A percentile compares a stretch with the other conserved stretches of the same genome.
phyloP scores from a whole-genome alignment of 2,888 invertebrate species.

The Amitus sp. region DNA sequence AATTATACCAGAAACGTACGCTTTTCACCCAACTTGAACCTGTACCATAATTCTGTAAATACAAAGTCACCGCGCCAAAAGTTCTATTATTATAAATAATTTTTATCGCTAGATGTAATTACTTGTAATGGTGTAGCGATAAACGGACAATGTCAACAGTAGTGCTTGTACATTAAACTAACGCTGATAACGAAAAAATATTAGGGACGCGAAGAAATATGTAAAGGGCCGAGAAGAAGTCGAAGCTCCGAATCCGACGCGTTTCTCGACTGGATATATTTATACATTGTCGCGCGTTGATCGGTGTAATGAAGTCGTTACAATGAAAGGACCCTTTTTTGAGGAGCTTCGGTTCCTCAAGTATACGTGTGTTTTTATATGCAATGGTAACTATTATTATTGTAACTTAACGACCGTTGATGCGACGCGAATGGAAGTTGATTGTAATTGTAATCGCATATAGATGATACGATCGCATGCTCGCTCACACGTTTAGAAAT shows the following conservation, averaged over 20 bases:
- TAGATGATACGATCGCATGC: slow-evolving; percentile 34
- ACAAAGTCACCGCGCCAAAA: slow-evolving; percentile 51
- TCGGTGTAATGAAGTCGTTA: background rate
- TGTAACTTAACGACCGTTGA: slow-evolving; percentile 42
- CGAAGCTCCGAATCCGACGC: background rate
- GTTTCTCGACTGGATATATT: slow-evolving; percentile 48
- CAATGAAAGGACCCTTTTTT: slow-evolving; percentile 19
- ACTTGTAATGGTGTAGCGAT: slow-evolving; percentile 38
- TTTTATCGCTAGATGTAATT: slow-evolving; percentile 45
- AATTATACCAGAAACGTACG: slow-evolving; percentile 17
- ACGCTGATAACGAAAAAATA: too few relatives aligned
- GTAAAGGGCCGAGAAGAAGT: too few relatives aligned
- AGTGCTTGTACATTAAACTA: slow-evolving; percentile 33
- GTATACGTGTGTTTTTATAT: slow-evolving; percentile 54
- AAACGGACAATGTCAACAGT: slow-evolving; percentile 24
- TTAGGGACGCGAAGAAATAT: too few relatives aligned
- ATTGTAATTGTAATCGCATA: slow-evolving; percentile 25
- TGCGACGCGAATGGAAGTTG: slow-evolving; percentile 36
- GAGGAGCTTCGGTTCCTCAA: slow-evolving; percentile 49
- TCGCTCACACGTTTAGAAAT: slow-evolving; percentile 36
- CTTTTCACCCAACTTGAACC: slow-evolving; percentile 26
- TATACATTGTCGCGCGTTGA: slow-evolving; percentile 46
- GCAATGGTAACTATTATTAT: slow-evolving; percentile 46
- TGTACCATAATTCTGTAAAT: slow-evolving; percentile 59
- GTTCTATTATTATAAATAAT: slow-evolving; percentile 47